Evolutionary conservation across 2,888 invertebrate genomes (phyloP).

Genomic region (Trichopoda pennipes): DNA sequence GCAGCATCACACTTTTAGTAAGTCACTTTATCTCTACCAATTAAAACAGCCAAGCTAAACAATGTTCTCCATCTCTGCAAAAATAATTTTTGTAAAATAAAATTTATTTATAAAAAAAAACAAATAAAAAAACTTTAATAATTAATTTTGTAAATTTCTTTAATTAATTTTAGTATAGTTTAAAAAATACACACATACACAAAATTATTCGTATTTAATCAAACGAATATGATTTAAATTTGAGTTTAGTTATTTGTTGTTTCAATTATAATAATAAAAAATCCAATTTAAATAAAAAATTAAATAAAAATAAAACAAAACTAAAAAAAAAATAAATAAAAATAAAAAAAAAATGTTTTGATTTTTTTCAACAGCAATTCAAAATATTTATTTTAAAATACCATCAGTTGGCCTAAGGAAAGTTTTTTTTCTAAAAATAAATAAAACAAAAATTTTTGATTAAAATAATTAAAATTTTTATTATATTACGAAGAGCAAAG

Average conservation of each 20-base stretch:
- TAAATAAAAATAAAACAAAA: conserved; percentile 12
- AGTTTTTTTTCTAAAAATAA: too few relatives aligned
- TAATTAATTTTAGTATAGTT: conserved; percentile 5
- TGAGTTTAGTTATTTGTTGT: conserved; percentile 64
- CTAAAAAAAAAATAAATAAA: not conserved
- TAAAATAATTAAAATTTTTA: too few relatives aligned
- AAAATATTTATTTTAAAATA: too few relatives aligned
- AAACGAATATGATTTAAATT: conserved; percentile 43
- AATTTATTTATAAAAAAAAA: not conserved
- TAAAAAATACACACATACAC: not conserved
- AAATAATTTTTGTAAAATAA: conserved; percentile 7
- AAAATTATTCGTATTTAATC: conserved; percentile 21
- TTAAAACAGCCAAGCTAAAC: not conserved
- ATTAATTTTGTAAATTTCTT: conserved; percentile 5
- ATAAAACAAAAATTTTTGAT: too few relatives aligned
- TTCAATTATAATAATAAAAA: conserved; percentile 43
- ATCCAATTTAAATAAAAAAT: not conserved
- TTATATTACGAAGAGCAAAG: too few relatives aligned
- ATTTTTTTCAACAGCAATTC: not conserved
- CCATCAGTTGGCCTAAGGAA: too few relatives aligned
- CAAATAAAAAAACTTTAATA: not conserved
- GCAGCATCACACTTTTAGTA: too few relatives aligned
- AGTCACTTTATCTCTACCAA: too few relatives aligned
- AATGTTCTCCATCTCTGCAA: not conserved
- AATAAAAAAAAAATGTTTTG: conserved; percentile 20